These are phyloP conservation scores for Acronicta psi DNA, from an alignment of 2,888 invertebrate genomes.

Conservation along the genomic window DNA sequence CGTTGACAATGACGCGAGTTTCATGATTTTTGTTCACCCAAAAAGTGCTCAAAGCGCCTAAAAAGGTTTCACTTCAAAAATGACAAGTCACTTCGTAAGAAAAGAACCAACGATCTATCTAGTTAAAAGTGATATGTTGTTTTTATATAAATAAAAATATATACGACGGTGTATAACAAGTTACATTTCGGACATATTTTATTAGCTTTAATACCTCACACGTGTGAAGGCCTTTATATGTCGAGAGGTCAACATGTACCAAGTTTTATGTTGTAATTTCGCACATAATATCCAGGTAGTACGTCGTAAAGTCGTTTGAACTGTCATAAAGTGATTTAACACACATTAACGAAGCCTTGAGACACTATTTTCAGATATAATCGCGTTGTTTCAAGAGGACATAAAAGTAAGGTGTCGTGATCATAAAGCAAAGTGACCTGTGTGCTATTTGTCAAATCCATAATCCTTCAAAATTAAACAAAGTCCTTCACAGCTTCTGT, in stretches of 20 bases:
- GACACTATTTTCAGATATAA: constrained; percentile 27
- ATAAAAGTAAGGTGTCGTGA: not conserved
- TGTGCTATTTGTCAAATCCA: no score
- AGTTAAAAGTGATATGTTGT: no score
- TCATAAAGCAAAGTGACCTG: not conserved
- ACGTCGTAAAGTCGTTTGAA: constrained; percentile 36
- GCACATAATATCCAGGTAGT: constrained; percentile 36
- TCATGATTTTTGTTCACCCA: no score
- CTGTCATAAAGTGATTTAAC: constrained; percentile 43
- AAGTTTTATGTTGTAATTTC: constrained; percentile 38
- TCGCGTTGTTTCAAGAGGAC: not conserved
- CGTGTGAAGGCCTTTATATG: constrained; percentile 24
- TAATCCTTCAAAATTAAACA: no score
- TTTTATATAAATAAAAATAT: no score
- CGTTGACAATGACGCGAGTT: no score
- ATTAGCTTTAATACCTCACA: constrained; percentile 40
- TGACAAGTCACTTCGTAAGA: no score
- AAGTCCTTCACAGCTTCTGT: no score
- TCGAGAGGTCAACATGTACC: constrained; percentile 41
- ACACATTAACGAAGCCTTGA: constrained; percentile 46
- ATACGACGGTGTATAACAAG: not conserved
- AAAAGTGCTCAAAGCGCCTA: no score
- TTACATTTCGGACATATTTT: constrained; percentile 22
- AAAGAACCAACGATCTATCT: no score
- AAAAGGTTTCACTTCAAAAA: no score